Conservation (phyloP, 2,113 vertebrate genomes). For the Caranx ignobilis region DNA sequence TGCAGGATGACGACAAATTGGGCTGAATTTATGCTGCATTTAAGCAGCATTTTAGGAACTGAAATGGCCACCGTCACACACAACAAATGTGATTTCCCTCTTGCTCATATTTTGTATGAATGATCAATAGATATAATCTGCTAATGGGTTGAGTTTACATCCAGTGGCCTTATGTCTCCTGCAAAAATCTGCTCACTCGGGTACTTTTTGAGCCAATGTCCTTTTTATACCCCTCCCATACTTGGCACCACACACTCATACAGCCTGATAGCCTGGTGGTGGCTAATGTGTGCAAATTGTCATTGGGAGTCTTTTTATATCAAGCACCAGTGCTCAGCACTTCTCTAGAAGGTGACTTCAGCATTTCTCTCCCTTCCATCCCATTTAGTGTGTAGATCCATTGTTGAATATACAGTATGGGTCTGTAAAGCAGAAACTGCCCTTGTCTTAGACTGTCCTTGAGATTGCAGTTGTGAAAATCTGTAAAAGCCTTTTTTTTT, state of each 20-base stretch:
- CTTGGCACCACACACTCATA: slow-evolving; percentile 76
- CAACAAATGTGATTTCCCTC: slow-evolving; percentile 53
- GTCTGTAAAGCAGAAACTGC: slow-evolving; percentile 71
- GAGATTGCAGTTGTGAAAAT: slow-evolving; percentile 67
- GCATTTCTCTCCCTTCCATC: slow-evolving; percentile 79
- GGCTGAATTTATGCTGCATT: slow-evolving; percentile 45
- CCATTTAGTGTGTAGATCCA: slow-evolving; percentile 81
- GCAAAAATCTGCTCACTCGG: slow-evolving; percentile 78
- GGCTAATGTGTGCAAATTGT: slow-evolving; percentile 86
- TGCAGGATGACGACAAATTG: slow-evolving; percentile 17
- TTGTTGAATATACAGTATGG: slow-evolving; percentile 81
- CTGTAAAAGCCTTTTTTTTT: slow-evolving; percentile 13
- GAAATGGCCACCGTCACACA: slow-evolving; percentile 41
- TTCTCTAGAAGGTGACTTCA: slow-evolving; percentile 82
- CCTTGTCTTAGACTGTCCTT: slow-evolving; percentile 81
- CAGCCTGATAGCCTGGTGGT: slow-evolving; percentile 76
- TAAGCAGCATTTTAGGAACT: slow-evolving; percentile 21
- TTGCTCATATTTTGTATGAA: slow-evolving; percentile 56
- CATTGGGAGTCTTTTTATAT: slow-evolving; percentile 84
- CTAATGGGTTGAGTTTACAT: slow-evolving; percentile 80
- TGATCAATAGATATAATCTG: slow-evolving; percentile 81
- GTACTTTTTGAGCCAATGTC: slow-evolving; percentile 79
- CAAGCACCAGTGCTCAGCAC: slow-evolving; percentile 80
- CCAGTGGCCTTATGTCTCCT: slow-evolving; percentile 72
- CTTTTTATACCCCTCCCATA: slow-evolving; percentile 68